Base-by-base conservation (phyloP, 1,140 invertebrate species). In the Scaptomyza pallida region DNA sequence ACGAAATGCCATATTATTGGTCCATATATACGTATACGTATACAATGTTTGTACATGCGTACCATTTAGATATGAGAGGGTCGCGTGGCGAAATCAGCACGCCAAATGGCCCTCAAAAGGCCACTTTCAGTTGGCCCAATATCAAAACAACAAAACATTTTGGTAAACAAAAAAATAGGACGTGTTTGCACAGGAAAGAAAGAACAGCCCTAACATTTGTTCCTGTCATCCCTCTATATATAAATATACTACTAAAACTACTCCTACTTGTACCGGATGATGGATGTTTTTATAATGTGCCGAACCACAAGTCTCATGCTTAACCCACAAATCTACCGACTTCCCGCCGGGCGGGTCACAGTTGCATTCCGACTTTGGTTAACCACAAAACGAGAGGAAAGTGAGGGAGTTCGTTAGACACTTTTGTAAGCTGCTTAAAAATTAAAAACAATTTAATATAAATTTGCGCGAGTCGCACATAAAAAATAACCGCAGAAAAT, bases 1-100 rank as follows among this genome's bases (percentile, higher is more conserved):
- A 86, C 82, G 71, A 86, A 86, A 86, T 86, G 75, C 82, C 82
- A 75, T 86, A 86, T 88, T 86, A 86, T 86, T 88, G 82, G 71
- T 21, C 56, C 37, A 70, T 43, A 88, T 78, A 80, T 26, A 26
- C 23, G 4, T 26, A 26, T 26, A 26, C 6, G 1, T 26, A 26
- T 26, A 6, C 1, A 26, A 26, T 26, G 23, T 26, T 5, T 26
- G 23, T 26, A 57, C 48, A 72, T 55, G 57, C 57, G 26, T 60
- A 41, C 41, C 41, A 55, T 54, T 26, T 40, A 69, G 33, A 15
- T 61, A 56, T 45, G 12, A 30, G 12, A 26, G 33, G 26, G 17
- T 37, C 52, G 61, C 52, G 52, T 74, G 76, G 54, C 26, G 54
- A 70, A 83, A 83, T 71, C 62, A 78, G 80, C 79, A 75, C 62